Percentiles rank a stretch among this genome's conserved stretches.
Evolutionary conservation across 2,888 invertebrate species (phyloP).

Genomic region (Drosophila multiciliata): DNA sequence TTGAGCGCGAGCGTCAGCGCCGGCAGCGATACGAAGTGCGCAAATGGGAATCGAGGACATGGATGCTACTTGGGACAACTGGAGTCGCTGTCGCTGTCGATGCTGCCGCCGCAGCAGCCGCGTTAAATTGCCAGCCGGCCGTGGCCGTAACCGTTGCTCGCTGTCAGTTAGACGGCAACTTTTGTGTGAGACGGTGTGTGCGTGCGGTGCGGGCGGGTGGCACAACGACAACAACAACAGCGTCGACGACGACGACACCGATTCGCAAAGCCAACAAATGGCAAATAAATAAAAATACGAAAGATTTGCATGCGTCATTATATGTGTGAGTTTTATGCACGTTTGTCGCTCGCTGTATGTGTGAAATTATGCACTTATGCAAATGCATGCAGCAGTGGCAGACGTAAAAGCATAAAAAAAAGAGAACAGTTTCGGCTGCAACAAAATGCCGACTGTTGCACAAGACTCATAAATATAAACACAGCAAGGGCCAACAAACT

Average conservation of each 20-base stretch:
- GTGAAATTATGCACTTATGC: constrained; percentile 63
- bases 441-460: constrained; percentile 35
- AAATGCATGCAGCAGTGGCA: constrained; percentile 33
- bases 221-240: constrained; percentile 13
- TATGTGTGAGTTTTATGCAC: constrained; percentile 12
- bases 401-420: constrained; percentile 13
- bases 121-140: constrained; percentile 35
- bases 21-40: constrained; percentile 21
- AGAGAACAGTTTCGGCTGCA: constrained; percentile 2
- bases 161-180: constrained; percentile 70
- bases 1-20: constrained; percentile 18
- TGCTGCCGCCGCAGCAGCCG: constrained; percentile 23
- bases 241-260: constrained; percentile 21
- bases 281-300: constrained; percentile 43
- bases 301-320: constrained; percentile 21
- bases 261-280: constrained; percentile 44
- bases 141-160: constrained; percentile 33
- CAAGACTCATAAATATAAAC: constrained; percentile 63
- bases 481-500: constrained; percentile 47
- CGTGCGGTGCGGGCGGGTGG: constrained; percentile 44
- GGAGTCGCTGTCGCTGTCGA: constrained; percentile 22
- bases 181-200: constrained; percentile 61
- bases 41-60: constrained; percentile 44
- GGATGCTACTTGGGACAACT: constrained; percentile 17
- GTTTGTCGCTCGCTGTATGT: constrained; percentile 15